Base-by-base conservation (phyloP, 2,113 vertebrate species). In the Recurvirostra avosetta region DNA sequence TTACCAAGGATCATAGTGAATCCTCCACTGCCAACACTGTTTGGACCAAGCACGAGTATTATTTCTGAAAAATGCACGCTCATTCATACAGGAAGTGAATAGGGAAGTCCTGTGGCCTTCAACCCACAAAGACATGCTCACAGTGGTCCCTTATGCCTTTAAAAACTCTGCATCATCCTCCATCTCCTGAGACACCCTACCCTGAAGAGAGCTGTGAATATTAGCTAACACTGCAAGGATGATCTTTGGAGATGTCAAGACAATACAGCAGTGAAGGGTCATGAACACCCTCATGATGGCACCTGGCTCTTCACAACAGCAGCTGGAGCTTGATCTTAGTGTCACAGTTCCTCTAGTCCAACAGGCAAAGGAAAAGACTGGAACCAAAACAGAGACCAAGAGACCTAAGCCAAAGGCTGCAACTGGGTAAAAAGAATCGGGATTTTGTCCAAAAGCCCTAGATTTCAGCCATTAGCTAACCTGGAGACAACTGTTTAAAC, bases 31-130 rank as follows among this genome's bases (percentile, higher is more conserved):
- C 15, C 32, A 78, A 1, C 32, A 32, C 2, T 7, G 22, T 85
- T 94, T 59, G 85, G 50, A 75, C 15, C 23, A 58, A 49, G 14
- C 53, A 47, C 0, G 0, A 18, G 9, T 32, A 41, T 65, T 56
- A n/a, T 76, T 90, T 56, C 87, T 79, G 36, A 70, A 68, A 75
- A 91, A 61, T 0, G 2, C 5, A 4, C 0, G 2, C 12, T 34
- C 1, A 1, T 34, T 85, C 45, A 29, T 56, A 36, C 9, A 56
- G 41, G 41, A 68, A 90, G 14, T 0, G 0, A 82, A 32, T 2
- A 59, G n/a, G 8, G 29, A 78, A 87, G 15, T 67, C 21, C 49
- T 49, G 11, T 34, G 61, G 36, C 62, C 61, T 88, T 90, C 47
- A 21, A 0, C 49, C 36, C 56, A 7, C 4, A 18, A 34, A 27